Percentiles rank a stretch among this genome's conserved stretches.
Conservation (phyloP, 2,888 invertebrate species). For the Macrophya annulata region DNA sequence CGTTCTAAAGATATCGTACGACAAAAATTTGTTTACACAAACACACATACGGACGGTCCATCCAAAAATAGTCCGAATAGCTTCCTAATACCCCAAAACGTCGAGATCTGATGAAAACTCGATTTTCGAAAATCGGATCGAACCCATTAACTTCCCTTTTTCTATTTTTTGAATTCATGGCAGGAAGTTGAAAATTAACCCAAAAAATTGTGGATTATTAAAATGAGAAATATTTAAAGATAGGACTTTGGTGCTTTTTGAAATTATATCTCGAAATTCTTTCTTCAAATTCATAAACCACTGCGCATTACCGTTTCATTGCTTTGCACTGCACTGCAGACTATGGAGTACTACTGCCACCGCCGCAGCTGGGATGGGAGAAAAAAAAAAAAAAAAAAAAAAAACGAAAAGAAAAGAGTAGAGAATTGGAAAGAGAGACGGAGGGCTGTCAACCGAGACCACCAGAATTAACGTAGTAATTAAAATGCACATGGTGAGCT, state of each 20-base stretch:
- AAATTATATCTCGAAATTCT: background rate
- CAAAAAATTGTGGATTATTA: no score
- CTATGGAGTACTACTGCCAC: background rate
- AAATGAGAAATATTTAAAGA: background rate
- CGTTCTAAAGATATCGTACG: no score
- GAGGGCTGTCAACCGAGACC: constrained; percentile 41
- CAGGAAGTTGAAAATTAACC: no score
- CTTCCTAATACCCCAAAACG: no score
- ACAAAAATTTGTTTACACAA: no score
- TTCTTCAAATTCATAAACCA: background rate
- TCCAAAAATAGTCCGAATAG: no score
- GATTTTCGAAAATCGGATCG: no score
- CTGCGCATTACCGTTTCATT: background rate
- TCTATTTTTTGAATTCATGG: no score
- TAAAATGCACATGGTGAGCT: constrained; percentile 75
- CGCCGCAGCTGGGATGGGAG: background rate
- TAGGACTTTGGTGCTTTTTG: background rate
- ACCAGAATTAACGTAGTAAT: constrained; percentile 68
- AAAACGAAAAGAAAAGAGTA: background rate
- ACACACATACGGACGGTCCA: no score
- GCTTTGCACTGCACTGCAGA: background rate
- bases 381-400: constrained; percentile 54
- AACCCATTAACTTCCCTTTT: no score
- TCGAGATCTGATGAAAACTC: no score
- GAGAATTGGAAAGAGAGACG: background rate